Evolutionary conservation across 2,888 invertebrate species (phyloP), one percentile per base, ranked within the genome.

Genomic region (Eristalis pertinax): DNA sequence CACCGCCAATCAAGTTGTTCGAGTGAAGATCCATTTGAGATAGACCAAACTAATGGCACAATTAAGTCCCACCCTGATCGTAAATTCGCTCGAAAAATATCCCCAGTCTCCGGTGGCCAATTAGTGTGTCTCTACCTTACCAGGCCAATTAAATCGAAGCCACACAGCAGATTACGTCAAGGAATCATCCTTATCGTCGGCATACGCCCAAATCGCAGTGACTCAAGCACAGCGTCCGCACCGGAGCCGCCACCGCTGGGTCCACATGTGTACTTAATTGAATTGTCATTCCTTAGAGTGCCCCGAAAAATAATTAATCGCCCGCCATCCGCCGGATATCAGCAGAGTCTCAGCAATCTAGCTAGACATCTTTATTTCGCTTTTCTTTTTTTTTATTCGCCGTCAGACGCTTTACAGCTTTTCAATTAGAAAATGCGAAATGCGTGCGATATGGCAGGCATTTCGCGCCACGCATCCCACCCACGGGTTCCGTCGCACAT

Each of bases 261-360:
- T 50, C 50, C 50, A 50, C 74, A 74, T 74, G 74, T 74, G 64
- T 64, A 38, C 64, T 56, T 64, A 65, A 74, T 74, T 64, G 64
- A 50, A 50, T 50, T 50, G 50, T 50, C 19, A 50, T 50, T 50
- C 50, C 50, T 8, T 50, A 50, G 50, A 50, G 50, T 50, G 50
- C 50, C 50, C 50, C 19, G 2, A 19, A 50, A 50, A 50, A 19
- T 50, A 50, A 50, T 50, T 50, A 50, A 50, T 50, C 50, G 50
- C 19, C 50, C 50, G 50, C 19, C 50, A 50, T 50, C 50, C 50
- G 19, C 19, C 19, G 19, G 19, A n/a, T 8, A 8, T 19, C 50
- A 50, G 50, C 19, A 7, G 19, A 50, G 7, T 19, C 50, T 32
- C 32, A 1, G 26, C 50, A 50, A 50, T 70, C 69, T 50, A 43